A percentile compares a stretch with the other conserved stretches of the same genome.
These are phyloP conservation scores for Dysdera silvatica DNA, from an alignment of 1,140 invertebrate species.

Conservation along the genomic window DNA sequence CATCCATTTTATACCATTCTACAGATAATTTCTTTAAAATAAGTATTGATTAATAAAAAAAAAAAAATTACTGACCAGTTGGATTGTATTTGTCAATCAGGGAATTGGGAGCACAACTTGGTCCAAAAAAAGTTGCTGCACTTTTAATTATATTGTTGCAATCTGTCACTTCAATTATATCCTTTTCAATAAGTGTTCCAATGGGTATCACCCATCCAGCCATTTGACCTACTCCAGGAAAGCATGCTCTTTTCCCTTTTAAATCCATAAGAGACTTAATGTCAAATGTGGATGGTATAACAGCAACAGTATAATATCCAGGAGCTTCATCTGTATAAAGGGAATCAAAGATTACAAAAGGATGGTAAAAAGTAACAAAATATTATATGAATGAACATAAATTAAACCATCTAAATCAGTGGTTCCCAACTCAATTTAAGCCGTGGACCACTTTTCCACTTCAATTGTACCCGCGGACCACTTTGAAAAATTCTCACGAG, in stretches of 20 bases:
- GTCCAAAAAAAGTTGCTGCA: slow-evolving; percentile 77
- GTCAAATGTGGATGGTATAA: slow-evolving; percentile 56
- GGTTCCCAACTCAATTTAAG: too few species aligned
- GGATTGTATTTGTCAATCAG: slow-evolving; percentile 88
- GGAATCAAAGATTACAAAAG: too few species aligned
- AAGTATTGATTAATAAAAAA: not conserved
- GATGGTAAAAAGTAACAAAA: too few species aligned
- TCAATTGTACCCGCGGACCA: too few species aligned
- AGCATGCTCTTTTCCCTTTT: slow-evolving; percentile 71
- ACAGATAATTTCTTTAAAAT: not conserved
- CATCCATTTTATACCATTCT: not conserved
- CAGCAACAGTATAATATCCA: slow-evolving; percentile 67
- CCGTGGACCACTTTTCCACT: too few species aligned
- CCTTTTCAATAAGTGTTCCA: slow-evolving; percentile 43
- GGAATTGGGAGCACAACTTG: slow-evolving; percentile 87
- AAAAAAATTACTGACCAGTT: slow-evolving; percentile 54
- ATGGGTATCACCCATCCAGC: slow-evolving; percentile 91
- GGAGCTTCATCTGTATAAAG: slow-evolving; percentile 31
- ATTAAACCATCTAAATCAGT: too few species aligned
- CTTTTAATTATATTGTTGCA: slow-evolving; percentile 96
- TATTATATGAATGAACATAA: too few species aligned
- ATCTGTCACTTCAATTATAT: slow-evolving; percentile 37
- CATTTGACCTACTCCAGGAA: slow-evolving; percentile 77
- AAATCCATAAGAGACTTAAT: slow-evolving; percentile 60
- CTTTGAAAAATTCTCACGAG: too few species aligned